Base-by-base conservation (phyloP, 1,140 invertebrate species). In the Tetragonula clypearis region DNA sequence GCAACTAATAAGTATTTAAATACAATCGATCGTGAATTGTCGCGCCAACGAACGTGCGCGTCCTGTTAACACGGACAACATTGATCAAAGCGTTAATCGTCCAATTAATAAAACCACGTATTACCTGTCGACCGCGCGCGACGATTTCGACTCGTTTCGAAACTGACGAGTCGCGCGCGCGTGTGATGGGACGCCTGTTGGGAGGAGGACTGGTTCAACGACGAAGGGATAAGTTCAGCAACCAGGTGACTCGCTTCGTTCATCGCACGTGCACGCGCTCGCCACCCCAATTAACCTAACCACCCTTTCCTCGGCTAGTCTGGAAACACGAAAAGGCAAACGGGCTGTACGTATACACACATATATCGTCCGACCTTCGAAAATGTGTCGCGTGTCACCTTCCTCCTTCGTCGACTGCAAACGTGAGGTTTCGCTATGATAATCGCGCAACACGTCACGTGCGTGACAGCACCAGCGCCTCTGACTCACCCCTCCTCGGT, bases 381-480 rank as follows among this genome's bases (percentile, higher is more conserved):
- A 87, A 89, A 87, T 69, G 82, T 83, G 88, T 89, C 81, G 79
- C 87, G 82, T 86, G 88, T 89, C 85, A 58, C 58, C 76, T 77
- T 77, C 84, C 82, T 68, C 62, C 58, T 78, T 66, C 82, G 65
- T 49, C 55, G 86, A 65, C 74, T 66, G 35, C 15, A 41, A 77
- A 68, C 68, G 41, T 23, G 75, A 89, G 87, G 80, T 89, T 86
- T 89, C 87, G 78, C 88, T 84, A 79, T 84, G 88, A 89, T 89
- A 89, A 89, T 89, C 82, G 84, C 41, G 85, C 78, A 71, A 89
- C 85, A 83, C 88, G 74, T 89, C 87, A 84, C 77, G 82, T 71
- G 88, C 87, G 85, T 89, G 88, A 89, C 88, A 84, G 58, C 74
- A 68, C 72, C 84, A 76, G n/a, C 73, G 73, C 79, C 83, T 75